Conservation (phyloP, 2,113 vertebrate genomes). For the Anthoscopus minutus region DNA sequence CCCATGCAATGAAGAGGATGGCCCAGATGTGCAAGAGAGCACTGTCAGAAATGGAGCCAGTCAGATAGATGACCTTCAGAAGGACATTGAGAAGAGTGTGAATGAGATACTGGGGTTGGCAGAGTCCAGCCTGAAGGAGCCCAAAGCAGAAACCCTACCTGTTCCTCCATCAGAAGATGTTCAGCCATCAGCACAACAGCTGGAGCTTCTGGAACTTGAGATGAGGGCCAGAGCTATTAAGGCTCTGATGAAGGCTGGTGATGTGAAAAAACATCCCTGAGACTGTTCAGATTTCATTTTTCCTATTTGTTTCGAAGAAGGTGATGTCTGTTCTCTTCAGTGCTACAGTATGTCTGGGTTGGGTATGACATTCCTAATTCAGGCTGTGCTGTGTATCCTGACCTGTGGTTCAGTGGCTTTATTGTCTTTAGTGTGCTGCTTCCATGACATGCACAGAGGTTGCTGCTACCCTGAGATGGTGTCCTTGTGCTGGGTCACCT, state of each 20-base stretch:
- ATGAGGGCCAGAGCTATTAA: constrained; percentile 98
- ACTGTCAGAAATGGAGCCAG: constrained; percentile 37
- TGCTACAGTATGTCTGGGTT: constrained; percentile 24
- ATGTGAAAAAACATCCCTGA: constrained; percentile 75
- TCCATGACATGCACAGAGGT: background rate
- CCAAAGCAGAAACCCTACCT: constrained; percentile 22
- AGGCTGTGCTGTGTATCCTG: background rate
- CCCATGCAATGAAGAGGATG: constrained; percentile 79
- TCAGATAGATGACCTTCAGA: constrained; percentile 86
- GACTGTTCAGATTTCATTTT: background rate
- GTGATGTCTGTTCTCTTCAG: constrained; percentile 35
- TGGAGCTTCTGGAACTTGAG: constrained; percentile 93
- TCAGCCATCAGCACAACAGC: constrained; percentile 89
- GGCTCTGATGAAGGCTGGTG: constrained; percentile 94
- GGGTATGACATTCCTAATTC: constrained; percentile 44
- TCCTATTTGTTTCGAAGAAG: constrained; percentile 24
- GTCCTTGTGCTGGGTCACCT: background rate
- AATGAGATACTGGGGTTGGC: constrained; percentile 88
- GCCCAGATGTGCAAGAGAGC: constrained; percentile 39
- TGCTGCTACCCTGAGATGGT: background rate
- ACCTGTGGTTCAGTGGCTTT: background rate
- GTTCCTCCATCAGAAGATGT: constrained; percentile 59
- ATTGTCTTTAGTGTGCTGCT: background rate
- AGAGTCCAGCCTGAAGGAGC: constrained; percentile 54
- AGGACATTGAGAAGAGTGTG: constrained; percentile 93